These are phyloP conservation scores for Latrodectus hesperus DNA, from an alignment of 2,888 invertebrate species.

Conservation along the genomic window DNA sequence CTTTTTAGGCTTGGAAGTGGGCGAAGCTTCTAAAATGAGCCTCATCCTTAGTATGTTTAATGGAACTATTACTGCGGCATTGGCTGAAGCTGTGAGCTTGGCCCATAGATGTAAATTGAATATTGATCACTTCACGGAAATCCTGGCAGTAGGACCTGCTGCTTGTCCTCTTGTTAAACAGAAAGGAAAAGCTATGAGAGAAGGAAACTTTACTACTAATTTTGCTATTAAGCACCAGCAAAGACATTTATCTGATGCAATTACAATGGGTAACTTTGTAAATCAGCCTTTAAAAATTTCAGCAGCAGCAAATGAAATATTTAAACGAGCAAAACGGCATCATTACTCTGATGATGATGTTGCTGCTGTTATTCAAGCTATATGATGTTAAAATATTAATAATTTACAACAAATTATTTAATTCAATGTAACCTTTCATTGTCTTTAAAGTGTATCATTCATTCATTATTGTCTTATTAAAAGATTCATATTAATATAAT, in stretches of 20 bases:
- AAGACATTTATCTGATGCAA: conserved; percentile 91
- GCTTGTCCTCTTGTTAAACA: conserved; percentile 87
- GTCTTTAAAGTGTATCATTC: no score
- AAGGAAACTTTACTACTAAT: conserved; percentile 87
- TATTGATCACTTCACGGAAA: conserved; percentile 91
- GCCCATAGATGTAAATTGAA: conserved; percentile 93
- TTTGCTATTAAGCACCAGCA: conserved; percentile 95
- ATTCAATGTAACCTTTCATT: no score
- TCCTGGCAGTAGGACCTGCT: conserved; percentile 88
- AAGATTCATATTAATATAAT: no score
- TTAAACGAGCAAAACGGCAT: conserved; percentile 76
- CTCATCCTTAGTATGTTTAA: conserved; percentile 91
- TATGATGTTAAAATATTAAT: conserved; percentile 78
- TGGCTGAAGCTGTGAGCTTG: conserved; percentile 94
- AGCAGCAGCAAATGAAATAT: no score
- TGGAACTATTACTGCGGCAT: conserved; percentile 91
- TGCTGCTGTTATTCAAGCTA: conserved; percentile 92
- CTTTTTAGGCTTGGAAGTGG: conserved; percentile 92
- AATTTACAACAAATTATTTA: no score
- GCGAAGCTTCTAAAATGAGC: conserved; percentile 95
- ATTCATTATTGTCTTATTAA: no score
- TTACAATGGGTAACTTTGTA: conserved; percentile 92
- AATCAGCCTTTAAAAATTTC: no score
- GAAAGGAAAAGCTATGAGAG: conserved; percentile 92
- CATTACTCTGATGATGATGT: conserved; percentile 96